Base-by-base conservation (phyloP, 1,140 invertebrate species). In the Drosophila serrata region DNA sequence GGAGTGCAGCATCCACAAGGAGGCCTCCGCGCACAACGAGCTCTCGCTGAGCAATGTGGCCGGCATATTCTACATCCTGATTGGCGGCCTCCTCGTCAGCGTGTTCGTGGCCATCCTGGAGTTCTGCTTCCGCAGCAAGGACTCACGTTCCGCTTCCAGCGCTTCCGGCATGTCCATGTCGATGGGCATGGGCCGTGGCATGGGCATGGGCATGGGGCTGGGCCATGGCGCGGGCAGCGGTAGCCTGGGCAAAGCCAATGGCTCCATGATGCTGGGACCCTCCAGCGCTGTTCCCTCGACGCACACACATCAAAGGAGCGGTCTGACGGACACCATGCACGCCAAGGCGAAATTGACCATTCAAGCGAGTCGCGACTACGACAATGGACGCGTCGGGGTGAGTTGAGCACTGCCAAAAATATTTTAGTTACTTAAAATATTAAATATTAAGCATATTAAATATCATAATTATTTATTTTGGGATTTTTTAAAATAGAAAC, bases 51-150 rank as follows among this genome's bases (percentile, higher is more conserved):
- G 97, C 91, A 99, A 99, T 94, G 98, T 99, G 4, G 98, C 99
- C 15, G 99, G 99, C 13, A 98, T 99, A 91, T 99, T 99, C 94
- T 99, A 99, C 94, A 99, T 99, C 90, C 94, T 99, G 17, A 98
- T 99, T 88, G 97, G 97, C 33, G 99, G 97, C 57, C 95, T 99
- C 35, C 95, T 98, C 5, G 93, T 99, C 13, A 97, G 98, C 6
- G 95, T 99, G 80, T 94, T 96, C 3, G 97, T 99, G 15, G 98
- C 98, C 15, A 94, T 98, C 12, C 91, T 98, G 33, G 98, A 99
- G 93, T 99, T 99, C 93, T 98, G 97, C 92, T 98, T 97, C 93
- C 97, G 97, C 93, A 96, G 96, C 8, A 96, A 97, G 78, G 46
- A 81, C 13, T 29, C 70, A 29, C 68, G 85, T 31, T 76, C 82